Evolutionary conservation across 1,140 invertebrate genomes (phyloP).

Genomic region (Hydropsyche tenuis): DNA sequence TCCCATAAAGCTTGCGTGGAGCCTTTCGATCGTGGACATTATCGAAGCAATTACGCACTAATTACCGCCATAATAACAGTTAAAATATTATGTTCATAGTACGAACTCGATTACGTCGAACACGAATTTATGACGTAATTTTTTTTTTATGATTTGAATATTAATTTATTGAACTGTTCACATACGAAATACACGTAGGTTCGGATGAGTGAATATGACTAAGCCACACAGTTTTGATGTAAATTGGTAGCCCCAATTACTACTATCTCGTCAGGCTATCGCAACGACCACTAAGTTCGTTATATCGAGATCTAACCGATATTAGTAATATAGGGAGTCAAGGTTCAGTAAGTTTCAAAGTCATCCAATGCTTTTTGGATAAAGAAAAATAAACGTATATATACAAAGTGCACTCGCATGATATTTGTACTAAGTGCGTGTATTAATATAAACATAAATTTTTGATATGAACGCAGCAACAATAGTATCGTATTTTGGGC

Average conservation of each 20-base stretch:
- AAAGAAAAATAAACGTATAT: neutral
- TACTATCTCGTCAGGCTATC: constrained; percentile 20
- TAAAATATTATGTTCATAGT: neutral
- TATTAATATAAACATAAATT: constrained; percentile 22
- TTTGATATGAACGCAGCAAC: constrained; percentile 12
- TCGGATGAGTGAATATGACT: constrained; percentile 30
- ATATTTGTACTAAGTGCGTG: constrained; percentile 1
- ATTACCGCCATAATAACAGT: constrained; percentile 2
- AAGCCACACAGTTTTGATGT: constrained; percentile 22
- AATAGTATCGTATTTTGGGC: constrained; percentile 23
- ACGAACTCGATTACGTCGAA: too few species aligned
- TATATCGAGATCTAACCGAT: constrained; percentile 33
- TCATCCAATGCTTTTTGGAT: neutral
- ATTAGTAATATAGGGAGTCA: constrained; percentile 35
- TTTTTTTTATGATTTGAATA: too few species aligned
- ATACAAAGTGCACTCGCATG: constrained; percentile 1
- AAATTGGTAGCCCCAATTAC: constrained; percentile 30
- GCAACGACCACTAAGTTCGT: constrained; percentile 35
- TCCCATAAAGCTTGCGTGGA: neutral
- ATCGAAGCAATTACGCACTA: constrained; percentile 12
- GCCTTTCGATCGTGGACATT: constrained; percentile 8
- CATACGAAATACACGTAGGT: neutral
- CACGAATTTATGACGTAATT: too few species aligned
- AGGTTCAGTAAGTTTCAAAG: constrained; percentile 37
- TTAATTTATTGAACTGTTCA: too few species aligned